Conservation (phyloP, 2,797 vertebrate species). For the Silurus aristotelis region DNA sequence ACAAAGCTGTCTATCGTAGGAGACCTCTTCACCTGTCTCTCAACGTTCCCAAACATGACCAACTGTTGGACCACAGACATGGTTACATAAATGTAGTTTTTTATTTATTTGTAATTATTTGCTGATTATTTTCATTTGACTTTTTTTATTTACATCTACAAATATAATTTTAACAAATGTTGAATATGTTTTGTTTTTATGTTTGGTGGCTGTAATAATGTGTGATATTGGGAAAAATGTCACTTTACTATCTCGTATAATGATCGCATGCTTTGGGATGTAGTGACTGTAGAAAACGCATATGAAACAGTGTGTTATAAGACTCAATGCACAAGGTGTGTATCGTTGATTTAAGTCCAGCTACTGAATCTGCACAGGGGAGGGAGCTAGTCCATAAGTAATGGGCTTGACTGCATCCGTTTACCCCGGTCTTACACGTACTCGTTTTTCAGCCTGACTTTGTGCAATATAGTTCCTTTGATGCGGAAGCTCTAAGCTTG, state of each 20-base stretch:
- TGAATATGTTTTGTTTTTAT: neutral
- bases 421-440: conserved; percentile 23
- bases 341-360: conserved; percentile 34
- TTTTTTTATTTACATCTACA: neutral
- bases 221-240: neutral
- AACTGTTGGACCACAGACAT: neutral
- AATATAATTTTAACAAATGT: neutral
- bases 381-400: conserved; percentile 71
- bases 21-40: no score
- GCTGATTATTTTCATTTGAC: neutral
- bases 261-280: neutral
- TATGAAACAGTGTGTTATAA: neutral
- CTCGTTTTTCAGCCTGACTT: neutral
- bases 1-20: neutral
- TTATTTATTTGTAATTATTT: no score
- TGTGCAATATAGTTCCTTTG: neutral
- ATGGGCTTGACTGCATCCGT: conserved; percentile 60
- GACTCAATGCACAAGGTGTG: neutral
- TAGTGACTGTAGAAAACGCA: no score
- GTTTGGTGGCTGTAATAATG: neutral
- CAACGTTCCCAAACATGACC: no score
- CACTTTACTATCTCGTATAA: neutral
- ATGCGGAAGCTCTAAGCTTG: neutral
- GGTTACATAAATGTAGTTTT: neutral
- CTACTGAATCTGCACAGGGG: conserved; percentile 59